Evolutionary conservation across 2,888 invertebrate genomes (phyloP).

Genomic region (Acanthosoma haemorrhoidale): DNA sequence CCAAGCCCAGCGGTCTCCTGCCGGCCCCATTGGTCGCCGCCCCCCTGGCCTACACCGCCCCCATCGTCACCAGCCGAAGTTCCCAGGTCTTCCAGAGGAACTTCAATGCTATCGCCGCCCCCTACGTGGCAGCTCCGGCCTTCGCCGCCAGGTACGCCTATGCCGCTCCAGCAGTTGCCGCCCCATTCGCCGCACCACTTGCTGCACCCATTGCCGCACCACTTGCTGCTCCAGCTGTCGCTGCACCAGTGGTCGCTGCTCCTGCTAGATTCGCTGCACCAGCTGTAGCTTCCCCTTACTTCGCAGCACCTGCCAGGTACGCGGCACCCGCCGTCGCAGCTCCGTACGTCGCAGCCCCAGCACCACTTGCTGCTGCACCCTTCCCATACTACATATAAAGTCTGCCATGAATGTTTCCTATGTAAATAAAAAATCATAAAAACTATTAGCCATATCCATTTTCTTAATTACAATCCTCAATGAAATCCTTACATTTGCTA

Average conservation of each 20-base stretch:
- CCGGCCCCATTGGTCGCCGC: conserved; percentile 34
- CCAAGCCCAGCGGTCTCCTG: conserved; percentile 2
- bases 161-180: conserved; percentile 23
- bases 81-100: conserved; percentile 54
- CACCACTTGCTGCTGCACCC: background rate
- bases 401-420: no score
- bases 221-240: background rate
- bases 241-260: background rate
- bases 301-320: background rate
- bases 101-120: conserved; percentile 49
- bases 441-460: no score
- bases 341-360: background rate
- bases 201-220: background rate
- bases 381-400: background rate
- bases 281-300: background rate
- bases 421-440: no score
- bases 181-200: background rate
- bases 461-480: no score
- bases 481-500: no score
- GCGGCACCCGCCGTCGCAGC: background rate
- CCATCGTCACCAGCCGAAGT: conserved; percentile 61
- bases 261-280: background rate
- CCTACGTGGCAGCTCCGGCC: conserved; percentile 36
- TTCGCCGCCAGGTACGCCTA: conserved; percentile 41
- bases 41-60: conserved; percentile 43